Base-by-base conservation (phyloP, 2,113 vertebrate species). In the Clarias batrachus region DNA sequence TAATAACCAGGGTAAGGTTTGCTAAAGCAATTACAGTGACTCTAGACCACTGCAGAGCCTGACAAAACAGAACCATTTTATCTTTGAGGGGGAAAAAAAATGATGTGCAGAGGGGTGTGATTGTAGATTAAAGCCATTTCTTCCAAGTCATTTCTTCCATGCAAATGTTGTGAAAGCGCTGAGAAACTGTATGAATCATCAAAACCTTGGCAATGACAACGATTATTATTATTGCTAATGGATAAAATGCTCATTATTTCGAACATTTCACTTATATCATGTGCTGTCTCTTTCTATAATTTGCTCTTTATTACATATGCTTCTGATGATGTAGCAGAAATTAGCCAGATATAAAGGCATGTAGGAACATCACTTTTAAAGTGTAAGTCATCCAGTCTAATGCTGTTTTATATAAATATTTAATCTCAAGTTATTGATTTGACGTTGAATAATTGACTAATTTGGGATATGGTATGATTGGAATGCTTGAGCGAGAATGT, bases 1-100 rank as follows among this genome's bases (percentile, higher is more conserved):
- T 89, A 89, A 87, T 86, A 63, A 65, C 19, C 57, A 83, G 80
- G 62, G 80, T 71, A 89, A 54, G 80, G 73, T 85, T 79, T 62
- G 27, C 62, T 83, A 85, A 82, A 81, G 57, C 81, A 17, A 3
- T 86, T 80, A 89, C 12, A 86, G 52, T 25, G 60, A 78, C 84
- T 25, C 78, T 52, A 85, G 37, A 48, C 14, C 70, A 41, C 57
- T 41, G 57, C 37, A 21, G 73, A 63, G 41, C 41, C 30, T n/a
- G 60, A 48, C 12, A 12, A 82, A 63, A 63, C 62, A 52, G 37
- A 65, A 54, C 41, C 14, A 27, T 59, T 30, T 30, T 78, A 27
- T 78, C n/a, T 27, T 78, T 6, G 21, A 1, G 21, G 4, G 30
- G 16, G 62, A 70, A 19, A 76, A 76, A 76, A 27, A 56, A 48